Percentiles rank a stretch among this genome's conserved stretches.
Evolutionary conservation across 2,888 invertebrate species (phyloP).

Genomic region (Phania funesta): DNA sequence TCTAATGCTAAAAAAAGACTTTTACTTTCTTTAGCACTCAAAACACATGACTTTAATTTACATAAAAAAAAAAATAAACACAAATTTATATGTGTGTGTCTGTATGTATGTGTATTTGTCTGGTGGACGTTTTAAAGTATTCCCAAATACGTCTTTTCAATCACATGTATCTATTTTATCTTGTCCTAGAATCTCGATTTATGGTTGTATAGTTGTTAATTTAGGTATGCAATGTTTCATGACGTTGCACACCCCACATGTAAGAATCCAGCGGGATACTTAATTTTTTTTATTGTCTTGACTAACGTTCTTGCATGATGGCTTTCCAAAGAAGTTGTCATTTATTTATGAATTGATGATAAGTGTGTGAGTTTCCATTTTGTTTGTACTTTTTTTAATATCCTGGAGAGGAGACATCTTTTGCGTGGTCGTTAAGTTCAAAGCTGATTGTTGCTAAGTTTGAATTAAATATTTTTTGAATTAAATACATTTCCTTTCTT

Average conservation of each 20-base stretch:
- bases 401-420: slow-evolving; percentile 50
- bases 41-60: slow-evolving; percentile 55
- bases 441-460: slow-evolving; percentile 13
- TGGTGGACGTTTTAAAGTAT: not conserved
- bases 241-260: slow-evolving; percentile 37
- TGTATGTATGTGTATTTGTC: not conserved
- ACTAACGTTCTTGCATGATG: slow-evolving; percentile 27
- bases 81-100: slow-evolving; percentile 7
- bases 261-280: slow-evolving; percentile 57
- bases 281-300: slow-evolving; percentile 29
- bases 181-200: slow-evolving; percentile 29
- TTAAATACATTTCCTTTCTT: not conserved
- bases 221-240: slow-evolving; percentile 54
- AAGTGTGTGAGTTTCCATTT: slow-evolving; percentile 5
- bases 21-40: slow-evolving; percentile 11
- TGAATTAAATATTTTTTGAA: slow-evolving; percentile 23
- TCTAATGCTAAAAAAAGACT: slow-evolving; percentile 37
- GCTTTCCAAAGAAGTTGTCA: slow-evolving; percentile 30
- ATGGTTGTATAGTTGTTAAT: slow-evolving; percentile 58
- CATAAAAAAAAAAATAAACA: not conserved
- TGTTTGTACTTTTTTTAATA: slow-evolving; percentile 25
- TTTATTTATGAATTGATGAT: slow-evolving; percentile 42
- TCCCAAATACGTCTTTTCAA: not conserved
- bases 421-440: slow-evolving; percentile 54
- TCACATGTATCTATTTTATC: slow-evolving; percentile 8